Conservation (phyloP, 2,797 vertebrate genomes). For the Lutjanus argentimaculatus region DNA sequence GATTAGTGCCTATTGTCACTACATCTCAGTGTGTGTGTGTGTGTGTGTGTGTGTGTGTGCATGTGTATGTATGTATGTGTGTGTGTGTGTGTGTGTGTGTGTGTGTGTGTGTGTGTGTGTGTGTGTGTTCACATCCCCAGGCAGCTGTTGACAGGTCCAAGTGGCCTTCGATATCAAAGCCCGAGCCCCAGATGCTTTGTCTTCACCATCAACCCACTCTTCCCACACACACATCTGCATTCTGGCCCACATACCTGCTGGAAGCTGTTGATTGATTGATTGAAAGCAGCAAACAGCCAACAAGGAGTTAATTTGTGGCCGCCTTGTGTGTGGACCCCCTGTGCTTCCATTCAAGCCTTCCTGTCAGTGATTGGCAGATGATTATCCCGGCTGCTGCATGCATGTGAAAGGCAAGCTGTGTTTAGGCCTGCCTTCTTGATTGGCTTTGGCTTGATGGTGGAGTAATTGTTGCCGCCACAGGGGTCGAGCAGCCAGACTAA, state of each 20-base stretch:
- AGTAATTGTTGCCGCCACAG: conserved; percentile 33
- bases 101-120: conserved; percentile 15
- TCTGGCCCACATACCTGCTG: background rate
- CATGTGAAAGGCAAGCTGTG: conserved; percentile 51
- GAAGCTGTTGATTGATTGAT: conserved; percentile 43
- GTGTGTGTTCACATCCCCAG: conserved; percentile 46
- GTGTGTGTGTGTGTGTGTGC: conserved; percentile 13
- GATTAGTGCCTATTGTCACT: conserved; percentile 32
- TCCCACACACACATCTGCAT: conserved; percentile 7
- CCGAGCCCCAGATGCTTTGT: conserved; percentile 3
- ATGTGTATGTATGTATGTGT: conserved; percentile 17
- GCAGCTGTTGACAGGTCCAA: conserved; percentile 52
- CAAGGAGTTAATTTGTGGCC: conserved; percentile 40
- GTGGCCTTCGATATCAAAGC: conserved; percentile 58
- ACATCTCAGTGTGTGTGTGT: background rate
- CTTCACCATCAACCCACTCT: conserved; percentile 6
- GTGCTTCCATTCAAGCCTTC: conserved; percentile 32
- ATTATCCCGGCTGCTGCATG: conserved; percentile 43
- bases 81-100: background rate
- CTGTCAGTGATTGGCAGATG: conserved; percentile 55
- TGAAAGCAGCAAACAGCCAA: conserved; percentile 35
- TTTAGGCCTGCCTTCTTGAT: conserved; percentile 36
- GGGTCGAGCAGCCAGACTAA: conserved; percentile 10
- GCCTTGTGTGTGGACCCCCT: conserved; percentile 27
- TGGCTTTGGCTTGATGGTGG: conserved; percentile 35